Evolutionary conservation across 2,888 invertebrate species (phyloP), one percentile per base, ranked within the genome.

Genomic region (Eupsilia transversa): DNA sequence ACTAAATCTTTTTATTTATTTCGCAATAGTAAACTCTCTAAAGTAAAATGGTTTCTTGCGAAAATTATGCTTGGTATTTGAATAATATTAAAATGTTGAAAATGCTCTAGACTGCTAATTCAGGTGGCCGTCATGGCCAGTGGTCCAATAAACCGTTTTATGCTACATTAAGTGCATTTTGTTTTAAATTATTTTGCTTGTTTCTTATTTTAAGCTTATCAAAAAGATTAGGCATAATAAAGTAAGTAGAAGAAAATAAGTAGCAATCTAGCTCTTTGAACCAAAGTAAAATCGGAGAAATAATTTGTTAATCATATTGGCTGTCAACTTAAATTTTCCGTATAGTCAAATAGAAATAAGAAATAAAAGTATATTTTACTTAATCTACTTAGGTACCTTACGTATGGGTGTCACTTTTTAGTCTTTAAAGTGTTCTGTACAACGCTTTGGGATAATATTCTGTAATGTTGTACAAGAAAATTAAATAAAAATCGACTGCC

Each of bases 111-210:
- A 60, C 59, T 74, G 57, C 68, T 76, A 72, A 74, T 72, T 72
- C 17, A n/a, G 77, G 60, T 85, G 69, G 74, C 70, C 89, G 89
- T 88, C 88, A 89, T 88, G 90, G 77, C 79, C 88, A 86, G 70
- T 87, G 89, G 85, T 76, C 83, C 84, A 86, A 61, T 83, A 77
- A 86, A 83, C 80, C 23, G 54, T 78, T 72, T 54, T 59, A 83
- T 63, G 73, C 57, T 74, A 65, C 77, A 84, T 73, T 77, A 72
- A 78, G 43, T 60, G 12, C 10, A 14, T 38, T 79, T 77, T 52
- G 35, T 60, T 60, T 54, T 17, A n/a, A 54, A 60, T 33, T 75
- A 54, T 65, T 65, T 78, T 33, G 49, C 41, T 64, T 64, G 30
- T 61, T 72, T 72, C 35, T 52, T 63, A 49, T 79, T 61, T 38